A percentile compares a stretch with the other conserved stretches of the same genome.
These are phyloP conservation scores for Oreochromis niloticus DNA, from an alignment of 2,113 vertebrate genomes.

Conservation along the genomic window DNA sequence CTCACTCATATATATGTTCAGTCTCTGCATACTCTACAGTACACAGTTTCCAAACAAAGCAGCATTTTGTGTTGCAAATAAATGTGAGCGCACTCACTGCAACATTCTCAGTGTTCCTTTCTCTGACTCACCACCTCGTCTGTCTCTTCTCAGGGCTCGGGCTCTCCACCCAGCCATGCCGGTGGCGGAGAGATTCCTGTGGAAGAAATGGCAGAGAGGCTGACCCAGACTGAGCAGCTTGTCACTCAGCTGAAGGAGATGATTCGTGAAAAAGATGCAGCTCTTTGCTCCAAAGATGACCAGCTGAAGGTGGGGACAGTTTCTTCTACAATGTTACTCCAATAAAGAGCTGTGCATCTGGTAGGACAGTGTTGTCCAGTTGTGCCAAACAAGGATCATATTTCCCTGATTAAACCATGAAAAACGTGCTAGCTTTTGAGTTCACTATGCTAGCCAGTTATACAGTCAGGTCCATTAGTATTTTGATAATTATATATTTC, in stretches of 20 bases:
- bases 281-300: conserved; percentile 76
- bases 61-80: not conserved
- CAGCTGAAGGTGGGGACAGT: conserved; percentile 76
- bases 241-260: conserved; percentile 84
- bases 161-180: conserved; percentile 27
- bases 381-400: not conserved
- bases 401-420: not conserved
- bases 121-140: not conserved
- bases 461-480: not conserved
- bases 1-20: not conserved
- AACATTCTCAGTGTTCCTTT: not conserved
- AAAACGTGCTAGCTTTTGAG: not conserved
- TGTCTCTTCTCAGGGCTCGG: conserved; percentile 55
- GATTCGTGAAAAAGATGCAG: conserved; percentile 81
- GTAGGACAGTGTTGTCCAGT: not conserved
- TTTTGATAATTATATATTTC: not conserved
- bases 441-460: not conserved
- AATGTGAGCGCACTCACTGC: not conserved
- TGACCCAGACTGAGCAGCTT: conserved; percentile 79
- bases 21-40: not conserved
- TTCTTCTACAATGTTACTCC: not conserved
- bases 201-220: conserved; percentile 76
- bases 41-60: not conserved
- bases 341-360: not conserved
- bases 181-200: conserved; percentile 8